A percentile compares a stretch with the other conserved stretches of the same genome.
These are phyloP conservation scores for Myotis yumanensis DNA, from an alignment of 2,113 vertebrate species.

Conservation along the genomic window DNA sequence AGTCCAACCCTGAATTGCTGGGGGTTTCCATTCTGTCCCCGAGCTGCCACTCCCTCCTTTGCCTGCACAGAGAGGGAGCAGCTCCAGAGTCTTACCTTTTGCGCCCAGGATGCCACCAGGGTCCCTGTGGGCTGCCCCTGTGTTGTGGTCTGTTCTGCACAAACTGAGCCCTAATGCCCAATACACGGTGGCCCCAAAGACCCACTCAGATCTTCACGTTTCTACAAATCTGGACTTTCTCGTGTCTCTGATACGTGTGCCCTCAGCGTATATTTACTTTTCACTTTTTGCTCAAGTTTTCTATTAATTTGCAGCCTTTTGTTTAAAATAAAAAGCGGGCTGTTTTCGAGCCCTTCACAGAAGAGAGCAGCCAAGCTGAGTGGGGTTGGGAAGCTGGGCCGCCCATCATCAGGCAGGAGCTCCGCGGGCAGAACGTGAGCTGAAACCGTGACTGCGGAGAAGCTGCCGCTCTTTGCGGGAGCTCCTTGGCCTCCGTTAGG, in stretches of 20 bases:
- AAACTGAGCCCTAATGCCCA: neutral
- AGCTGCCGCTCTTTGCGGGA: accelerated
- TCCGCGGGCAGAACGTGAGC: accelerated
- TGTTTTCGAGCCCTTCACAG: accelerated
- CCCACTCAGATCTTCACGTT: accelerated
- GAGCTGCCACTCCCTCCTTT: neutral
- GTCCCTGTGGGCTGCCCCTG: neutral
- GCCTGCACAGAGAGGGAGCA: neutral
- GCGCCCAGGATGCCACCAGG: neutral
- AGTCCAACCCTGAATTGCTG: neutral
- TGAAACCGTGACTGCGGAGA: accelerated
- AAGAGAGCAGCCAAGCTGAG: neutral
- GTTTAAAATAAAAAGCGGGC: neutral
- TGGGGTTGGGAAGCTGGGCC: neutral
- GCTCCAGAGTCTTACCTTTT: neutral
- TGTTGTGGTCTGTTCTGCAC: neutral
- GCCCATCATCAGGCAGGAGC: neutral
- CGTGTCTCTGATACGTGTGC: accelerated
- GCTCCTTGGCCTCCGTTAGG: accelerated
- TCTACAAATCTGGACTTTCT: neutral
- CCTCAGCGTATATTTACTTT: accelerated
- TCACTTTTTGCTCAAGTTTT: neutral
- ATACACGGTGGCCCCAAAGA: accelerated
- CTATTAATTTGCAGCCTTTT: neutral
- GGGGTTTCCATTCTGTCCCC: neutral